Evolutionary conservation across 2,797 vertebrate genomes (phyloP).

Genomic region (Aldrovandia affinis): DNA sequence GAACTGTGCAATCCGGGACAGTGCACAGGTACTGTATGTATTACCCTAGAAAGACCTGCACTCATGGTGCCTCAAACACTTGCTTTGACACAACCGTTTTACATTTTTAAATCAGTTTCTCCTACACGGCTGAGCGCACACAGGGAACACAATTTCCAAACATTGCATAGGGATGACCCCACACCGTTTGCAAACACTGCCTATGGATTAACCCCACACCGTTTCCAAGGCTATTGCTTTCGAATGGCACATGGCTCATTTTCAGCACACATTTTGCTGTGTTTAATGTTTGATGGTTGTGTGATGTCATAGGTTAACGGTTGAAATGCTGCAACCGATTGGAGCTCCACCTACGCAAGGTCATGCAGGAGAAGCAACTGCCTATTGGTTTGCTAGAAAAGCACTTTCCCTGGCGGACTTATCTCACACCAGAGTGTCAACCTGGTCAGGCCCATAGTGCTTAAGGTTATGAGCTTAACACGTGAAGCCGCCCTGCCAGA

Average conservation of each 20-base stretch:
- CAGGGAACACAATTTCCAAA: too few species aligned
- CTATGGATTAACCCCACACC: too few species aligned
- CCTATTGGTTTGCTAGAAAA: neutral
- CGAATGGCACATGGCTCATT: neutral
- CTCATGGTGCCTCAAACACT: neutral
- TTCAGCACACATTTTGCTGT: neutral
- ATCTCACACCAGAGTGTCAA: neutral
- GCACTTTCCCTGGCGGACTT: neutral
- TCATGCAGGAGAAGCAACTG: neutral
- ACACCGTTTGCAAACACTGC: too few species aligned
- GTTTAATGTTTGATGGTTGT: too few species aligned
- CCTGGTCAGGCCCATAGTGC: neutral
- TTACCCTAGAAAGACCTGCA: neutral
- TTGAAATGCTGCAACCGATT: neutral
- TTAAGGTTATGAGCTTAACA: neutral
- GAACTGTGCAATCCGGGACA: too few species aligned
- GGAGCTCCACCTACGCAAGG: too few species aligned
- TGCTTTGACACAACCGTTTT: neutral
- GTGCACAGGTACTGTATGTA: neutral
- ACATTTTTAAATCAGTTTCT: too few species aligned
- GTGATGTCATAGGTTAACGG: neutral
- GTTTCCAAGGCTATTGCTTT: too few species aligned
- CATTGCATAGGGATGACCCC: too few species aligned
- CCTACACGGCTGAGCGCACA: too few species aligned
- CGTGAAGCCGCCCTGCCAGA: neutral